A percentile compares a stretch with the other conserved stretches of the same genome.
These are phyloP conservation scores for Holcopasites calliopsidis DNA, from an alignment of 1,140 invertebrate genomes.

Conservation along the genomic window DNA sequence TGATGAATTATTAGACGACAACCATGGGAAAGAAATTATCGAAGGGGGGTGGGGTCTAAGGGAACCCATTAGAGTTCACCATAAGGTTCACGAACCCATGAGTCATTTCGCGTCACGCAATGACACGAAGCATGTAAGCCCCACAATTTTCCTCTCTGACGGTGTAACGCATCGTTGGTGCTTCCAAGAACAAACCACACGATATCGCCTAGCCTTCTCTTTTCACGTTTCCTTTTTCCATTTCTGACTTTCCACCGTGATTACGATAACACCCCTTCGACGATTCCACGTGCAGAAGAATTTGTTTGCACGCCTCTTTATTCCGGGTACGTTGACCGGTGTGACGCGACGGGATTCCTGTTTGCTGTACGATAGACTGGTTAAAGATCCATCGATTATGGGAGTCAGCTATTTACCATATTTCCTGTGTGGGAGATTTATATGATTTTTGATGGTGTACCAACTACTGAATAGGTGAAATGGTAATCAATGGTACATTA, in stretches of 20 bases:
- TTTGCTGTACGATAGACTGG: too few species aligned
- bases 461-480: too few species aligned
- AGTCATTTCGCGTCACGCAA: constrained; percentile 63
- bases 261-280: constrained; percentile 5
- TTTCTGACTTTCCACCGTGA: not conserved
- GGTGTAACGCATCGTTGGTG: constrained; percentile 24
- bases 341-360: too few species aligned
- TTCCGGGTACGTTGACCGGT: not conserved
- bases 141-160: constrained; percentile 26
- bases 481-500: too few species aligned
- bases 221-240: constrained; percentile 15
- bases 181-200: constrained; percentile 19
- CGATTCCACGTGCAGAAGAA: too few species aligned
- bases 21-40: too few species aligned
- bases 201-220: constrained; percentile 13
- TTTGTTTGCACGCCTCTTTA: not conserved
- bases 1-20: not conserved
- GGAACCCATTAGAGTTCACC: constrained; percentile 34
- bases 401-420: too few species aligned
- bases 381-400: too few species aligned
- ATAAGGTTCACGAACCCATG: constrained; percentile 60
- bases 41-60: not conserved
- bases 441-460: too few species aligned
- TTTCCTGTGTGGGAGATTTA: too few species aligned
- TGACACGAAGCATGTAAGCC: constrained; percentile 48